Percentiles rank a stretch among this genome's conserved stretches.
phyloP scores from a whole-genome alignment of 2,113 vertebrate genomes.

The Saguinus midas region DNA sequence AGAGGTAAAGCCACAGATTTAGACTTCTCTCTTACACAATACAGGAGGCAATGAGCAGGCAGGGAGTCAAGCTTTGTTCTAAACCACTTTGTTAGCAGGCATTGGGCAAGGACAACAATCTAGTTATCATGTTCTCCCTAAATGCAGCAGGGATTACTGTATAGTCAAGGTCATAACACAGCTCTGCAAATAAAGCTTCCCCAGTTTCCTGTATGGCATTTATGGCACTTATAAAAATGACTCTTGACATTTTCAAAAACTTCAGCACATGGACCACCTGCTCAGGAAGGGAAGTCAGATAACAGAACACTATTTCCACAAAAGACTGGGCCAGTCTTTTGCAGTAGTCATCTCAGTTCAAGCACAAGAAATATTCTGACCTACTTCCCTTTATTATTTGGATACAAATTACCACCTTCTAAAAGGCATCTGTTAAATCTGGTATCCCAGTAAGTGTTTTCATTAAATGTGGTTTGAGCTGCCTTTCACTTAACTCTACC shows the following conservation, averaged over 20 bases:
- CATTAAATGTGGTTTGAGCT: slow-evolving; percentile 53
- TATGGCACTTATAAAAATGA: slow-evolving; percentile 38
- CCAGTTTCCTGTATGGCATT: slow-evolving; percentile 27
- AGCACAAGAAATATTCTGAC: neutral
- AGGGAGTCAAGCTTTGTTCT: slow-evolving; percentile 43
- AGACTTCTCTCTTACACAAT: neutral
- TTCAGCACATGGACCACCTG: neutral
- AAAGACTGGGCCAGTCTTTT: neutral
- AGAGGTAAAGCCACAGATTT: neutral
- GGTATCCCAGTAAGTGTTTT: slow-evolving; percentile 46
- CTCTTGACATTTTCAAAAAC: slow-evolving; percentile 37
- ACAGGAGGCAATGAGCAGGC: neutral
- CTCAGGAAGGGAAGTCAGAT: neutral
- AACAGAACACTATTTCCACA: neutral
- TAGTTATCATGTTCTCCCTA: neutral
- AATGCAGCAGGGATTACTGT: neutral
- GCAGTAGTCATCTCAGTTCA: neutral
- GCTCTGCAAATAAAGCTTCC: slow-evolving; percentile 31
- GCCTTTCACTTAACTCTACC: slow-evolving; percentile 63
- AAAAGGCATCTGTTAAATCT: slow-evolving; percentile 58
- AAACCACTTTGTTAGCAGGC: neutral
- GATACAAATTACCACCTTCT: slow-evolving; percentile 46
- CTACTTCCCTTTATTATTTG: neutral
- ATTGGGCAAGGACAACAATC: neutral
- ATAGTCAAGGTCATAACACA: neutral